These are phyloP conservation scores for Polyommatus icarus DNA, from an alignment of 2,888 invertebrate species.

Conservation along the genomic window DNA sequence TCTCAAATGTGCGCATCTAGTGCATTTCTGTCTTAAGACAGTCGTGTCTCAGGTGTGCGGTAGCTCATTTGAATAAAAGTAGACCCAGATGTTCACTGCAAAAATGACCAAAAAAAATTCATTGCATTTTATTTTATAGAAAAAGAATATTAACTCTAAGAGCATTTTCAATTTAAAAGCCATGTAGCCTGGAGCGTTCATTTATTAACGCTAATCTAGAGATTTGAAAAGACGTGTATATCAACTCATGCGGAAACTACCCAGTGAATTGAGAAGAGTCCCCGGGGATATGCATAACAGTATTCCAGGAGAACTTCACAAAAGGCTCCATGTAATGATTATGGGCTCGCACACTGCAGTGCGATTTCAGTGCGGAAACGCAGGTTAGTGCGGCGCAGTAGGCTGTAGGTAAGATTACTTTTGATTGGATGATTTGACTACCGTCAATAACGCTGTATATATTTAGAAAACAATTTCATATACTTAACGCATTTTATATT, in stretches of 20 bases:
- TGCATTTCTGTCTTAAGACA: no score
- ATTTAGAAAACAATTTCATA: no score
- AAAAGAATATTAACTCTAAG: background rate
- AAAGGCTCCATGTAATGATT: constrained; percentile 15
- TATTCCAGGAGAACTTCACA: constrained; percentile 22
- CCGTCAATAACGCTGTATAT: no score
- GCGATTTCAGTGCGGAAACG: background rate
- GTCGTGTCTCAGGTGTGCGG: no score
- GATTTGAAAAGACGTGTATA: constrained; percentile 13
- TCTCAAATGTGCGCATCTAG: no score
- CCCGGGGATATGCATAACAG: constrained; percentile 9
- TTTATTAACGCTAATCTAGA: constrained; percentile 24
- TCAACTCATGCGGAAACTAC: constrained; percentile 21
- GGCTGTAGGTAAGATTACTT: background rate
- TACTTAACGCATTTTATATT: no score
- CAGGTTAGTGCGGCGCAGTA: background rate
- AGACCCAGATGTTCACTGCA: no score
- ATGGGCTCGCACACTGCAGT: background rate
- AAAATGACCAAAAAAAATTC: no score
- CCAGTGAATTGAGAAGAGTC: constrained; percentile 11
- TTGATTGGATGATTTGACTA: no score
- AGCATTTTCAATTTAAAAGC: constrained; percentile 9
- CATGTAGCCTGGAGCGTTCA: constrained; percentile 9
- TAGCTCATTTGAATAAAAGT: no score
- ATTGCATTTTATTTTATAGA: background rate